Base-by-base conservation (phyloP, 2,113 vertebrate species). In the Coryphaenoides rupestris region DNA sequence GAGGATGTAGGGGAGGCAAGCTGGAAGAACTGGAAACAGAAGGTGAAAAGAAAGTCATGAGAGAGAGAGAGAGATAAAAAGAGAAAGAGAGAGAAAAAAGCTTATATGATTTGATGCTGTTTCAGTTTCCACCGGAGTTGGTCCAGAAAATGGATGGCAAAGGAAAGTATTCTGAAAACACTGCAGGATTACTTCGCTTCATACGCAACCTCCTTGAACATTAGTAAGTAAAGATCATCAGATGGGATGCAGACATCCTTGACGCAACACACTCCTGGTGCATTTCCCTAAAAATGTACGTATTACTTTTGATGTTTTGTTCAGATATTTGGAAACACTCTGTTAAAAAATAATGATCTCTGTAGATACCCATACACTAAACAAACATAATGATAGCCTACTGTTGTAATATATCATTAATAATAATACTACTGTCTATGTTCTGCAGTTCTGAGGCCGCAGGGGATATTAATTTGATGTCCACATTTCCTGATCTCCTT, bases 21-120 rank as follows among this genome's bases (percentile, higher is more conserved):
- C n/a, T 85, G 83, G 52, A 70, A 22, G 24, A 12, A 76, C 2
- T 89, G 88, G 88, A 89, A 76, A 60, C 7, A 62, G 1, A 73
- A 86, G 73, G 88, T 89, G 5, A 73, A 58, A 10, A 0, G 26
- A 40, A 12, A 3, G 28, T 9, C 5, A 5, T n/a, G 28, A 40
- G 33, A 9, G 13, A 40, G 33, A 40, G 33, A 40, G 33, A 40
- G 2, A 10, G 33, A 40, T 7, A 40, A 10, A 5, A 9, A 33
- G 28, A 40, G 33, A 40, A 12, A 40, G 33, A 1, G 6, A 40
- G 33, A 40, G 33, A 40, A 1, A 5, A 12, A 40, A 12, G 4
- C 28, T 33, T 9, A 33, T 33, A 7, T 40, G 7, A 19, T 23
- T 62, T 53, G 21, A 26, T 62, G 19, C 62, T 58, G 10, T 40